Evolutionary conservation across 2,113 vertebrate species (phyloP).

Genomic region (Eclectus roratus): DNA sequence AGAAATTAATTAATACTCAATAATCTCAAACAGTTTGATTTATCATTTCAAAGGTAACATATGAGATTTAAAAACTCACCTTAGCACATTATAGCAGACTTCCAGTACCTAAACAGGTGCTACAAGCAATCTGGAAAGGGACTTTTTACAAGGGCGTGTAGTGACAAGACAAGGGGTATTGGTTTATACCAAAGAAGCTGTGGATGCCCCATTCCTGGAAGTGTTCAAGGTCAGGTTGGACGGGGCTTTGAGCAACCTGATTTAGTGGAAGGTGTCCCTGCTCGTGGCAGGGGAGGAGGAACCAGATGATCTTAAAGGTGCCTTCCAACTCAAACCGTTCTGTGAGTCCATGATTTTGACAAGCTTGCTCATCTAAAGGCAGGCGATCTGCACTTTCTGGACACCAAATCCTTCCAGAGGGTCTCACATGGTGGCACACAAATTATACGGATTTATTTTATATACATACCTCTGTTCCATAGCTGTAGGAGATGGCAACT

Average conservation of each 20-base stretch:
- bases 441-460: not conserved
- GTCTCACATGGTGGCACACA: not conserved
- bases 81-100: not conserved
- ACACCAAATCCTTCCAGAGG: not conserved
- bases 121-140: not conserved
- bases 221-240: not conserved
- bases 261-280: not conserved
- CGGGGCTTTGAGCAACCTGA: not conserved
- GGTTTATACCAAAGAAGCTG: not conserved
- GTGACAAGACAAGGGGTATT: not conserved
- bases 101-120: not conserved
- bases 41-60: not conserved
- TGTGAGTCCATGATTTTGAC: not conserved
- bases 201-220: not conserved
- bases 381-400: not conserved
- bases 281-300: not conserved
- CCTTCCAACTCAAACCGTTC: not conserved
- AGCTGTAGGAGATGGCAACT: not conserved
- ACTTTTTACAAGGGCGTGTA: not conserved
- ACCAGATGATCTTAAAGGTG: not conserved
- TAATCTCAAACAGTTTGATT: not conserved
- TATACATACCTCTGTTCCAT: not conserved
- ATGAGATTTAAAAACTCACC: not conserved
- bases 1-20: not conserved
- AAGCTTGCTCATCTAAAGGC: not conserved